phyloP scores from a whole-genome alignment of 2,797 vertebrate species.

The Macropus fuliginosus region DNA sequence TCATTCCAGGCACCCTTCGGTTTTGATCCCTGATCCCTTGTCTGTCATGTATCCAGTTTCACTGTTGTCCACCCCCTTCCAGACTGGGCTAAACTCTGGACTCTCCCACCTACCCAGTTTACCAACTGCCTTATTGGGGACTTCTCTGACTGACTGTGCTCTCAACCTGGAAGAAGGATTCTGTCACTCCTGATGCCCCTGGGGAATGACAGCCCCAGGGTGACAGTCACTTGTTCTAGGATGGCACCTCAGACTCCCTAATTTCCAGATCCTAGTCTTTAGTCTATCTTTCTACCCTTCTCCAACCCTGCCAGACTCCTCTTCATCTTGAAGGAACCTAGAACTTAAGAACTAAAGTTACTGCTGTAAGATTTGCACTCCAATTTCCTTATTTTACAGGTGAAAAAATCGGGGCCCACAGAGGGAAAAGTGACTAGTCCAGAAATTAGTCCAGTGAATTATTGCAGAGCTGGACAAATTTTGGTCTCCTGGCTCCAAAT shows the following conservation, averaged over 20 bases:
- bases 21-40: not conserved
- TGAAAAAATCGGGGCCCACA: not conserved
- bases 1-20: not conserved
- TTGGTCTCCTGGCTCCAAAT: not conserved
- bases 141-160: not conserved
- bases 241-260: conserved; percentile 54
- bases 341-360: not conserved
- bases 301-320: not conserved
- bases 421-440: not conserved
- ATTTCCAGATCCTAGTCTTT: not conserved
- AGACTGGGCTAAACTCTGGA: not conserved
- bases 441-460: not conserved
- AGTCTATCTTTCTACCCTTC: not conserved
- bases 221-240: conserved; percentile 21
- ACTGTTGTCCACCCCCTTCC: not conserved
- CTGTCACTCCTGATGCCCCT: not conserved
- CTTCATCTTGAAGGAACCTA: not conserved
- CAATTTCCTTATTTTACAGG: not conserved
- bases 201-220: not conserved
- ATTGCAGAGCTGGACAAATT: not conserved
- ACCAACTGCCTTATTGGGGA: not conserved
- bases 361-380: not conserved
- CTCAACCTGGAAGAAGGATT: not conserved
- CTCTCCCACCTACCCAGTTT: not conserved
- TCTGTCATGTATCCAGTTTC: not conserved